Percentiles rank a stretch among this genome's conserved stretches.
Conservation (phyloP, 1,140 invertebrate genomes). For the Heterodera carotae region DNA sequence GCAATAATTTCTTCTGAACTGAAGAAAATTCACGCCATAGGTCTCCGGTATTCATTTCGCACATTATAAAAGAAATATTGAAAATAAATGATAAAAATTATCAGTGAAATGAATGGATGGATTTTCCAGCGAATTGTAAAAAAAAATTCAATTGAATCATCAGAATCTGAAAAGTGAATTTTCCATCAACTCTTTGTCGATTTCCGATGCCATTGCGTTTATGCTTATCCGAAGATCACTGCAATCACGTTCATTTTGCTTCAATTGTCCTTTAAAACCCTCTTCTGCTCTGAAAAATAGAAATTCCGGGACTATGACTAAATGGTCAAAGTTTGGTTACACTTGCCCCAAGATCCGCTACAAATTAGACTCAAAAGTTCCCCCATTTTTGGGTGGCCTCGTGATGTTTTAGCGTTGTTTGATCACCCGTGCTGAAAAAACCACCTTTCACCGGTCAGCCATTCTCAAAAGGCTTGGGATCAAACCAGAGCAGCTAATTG, state of each 20-base stretch:
- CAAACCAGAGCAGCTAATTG: too few relatives aligned
- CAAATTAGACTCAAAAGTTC: too few relatives aligned
- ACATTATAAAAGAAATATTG: constrained; percentile 10
- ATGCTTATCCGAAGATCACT: constrained; percentile 35
- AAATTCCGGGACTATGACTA: too few relatives aligned
- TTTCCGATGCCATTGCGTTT: constrained; percentile 27
- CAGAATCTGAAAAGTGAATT: constrained; percentile 43
- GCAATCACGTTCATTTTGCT: constrained; percentile 27
- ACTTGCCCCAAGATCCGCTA: too few relatives aligned
- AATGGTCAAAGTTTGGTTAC: too few relatives aligned
- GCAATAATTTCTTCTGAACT: constrained; percentile 44
- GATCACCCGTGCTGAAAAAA: too few relatives aligned
- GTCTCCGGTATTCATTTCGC: constrained; percentile 36
- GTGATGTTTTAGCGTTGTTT: too few relatives aligned
- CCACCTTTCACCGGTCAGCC: too few relatives aligned
- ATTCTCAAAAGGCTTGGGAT: too few relatives aligned
- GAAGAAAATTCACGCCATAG: constrained; percentile 45
- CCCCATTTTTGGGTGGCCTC: too few relatives aligned
- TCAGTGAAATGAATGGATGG: background rate
- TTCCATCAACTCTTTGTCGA: constrained; percentile 43
- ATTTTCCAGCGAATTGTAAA: background rate
- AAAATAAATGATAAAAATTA: constrained; percentile 8
- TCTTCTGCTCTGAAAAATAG: constrained; percentile 43
- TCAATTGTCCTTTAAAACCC: constrained; percentile 39
- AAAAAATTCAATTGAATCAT: constrained; percentile 27